Percentiles rank a stretch among this genome's conserved stretches.
These are phyloP conservation scores for Cinclus cinclus DNA, from an alignment of 2,113 vertebrate species.

Conservation along the genomic window DNA sequence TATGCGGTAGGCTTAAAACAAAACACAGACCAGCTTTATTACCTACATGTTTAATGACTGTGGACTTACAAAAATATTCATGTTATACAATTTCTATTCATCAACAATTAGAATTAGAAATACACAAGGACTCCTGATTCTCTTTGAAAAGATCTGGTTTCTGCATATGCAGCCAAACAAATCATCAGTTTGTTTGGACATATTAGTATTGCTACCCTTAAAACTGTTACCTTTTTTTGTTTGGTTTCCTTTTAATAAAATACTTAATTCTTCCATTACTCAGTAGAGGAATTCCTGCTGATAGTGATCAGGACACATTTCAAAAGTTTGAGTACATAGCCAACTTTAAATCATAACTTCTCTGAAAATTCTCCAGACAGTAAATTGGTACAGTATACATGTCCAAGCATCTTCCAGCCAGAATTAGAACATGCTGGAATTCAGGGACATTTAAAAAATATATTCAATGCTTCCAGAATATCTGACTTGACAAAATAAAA, in stretches of 20 bases:
- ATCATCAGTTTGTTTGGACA: not conserved
- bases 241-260: not conserved
- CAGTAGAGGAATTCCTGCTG: not conserved
- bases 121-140: not conserved
- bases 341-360: not conserved
- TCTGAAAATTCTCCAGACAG: not conserved
- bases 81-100: not conserved
- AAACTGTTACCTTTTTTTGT: not conserved
- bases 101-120: not conserved
- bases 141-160: not conserved
- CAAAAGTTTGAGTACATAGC: not conserved
- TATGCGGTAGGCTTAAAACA: not conserved
- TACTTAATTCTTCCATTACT: constrained; percentile 17
- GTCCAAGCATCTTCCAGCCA: not conserved
- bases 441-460: not conserved
- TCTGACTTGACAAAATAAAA: not conserved
- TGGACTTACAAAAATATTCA: constrained; percentile 25
- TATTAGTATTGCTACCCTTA: not conserved
- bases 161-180: not conserved
- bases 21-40: not conserved
- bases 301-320: not conserved
- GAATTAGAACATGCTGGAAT: not conserved
- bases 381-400: not conserved
- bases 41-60: constrained; percentile 10
- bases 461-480: not conserved